Evolutionary conservation across 2,888 invertebrate genomes (phyloP).

Genomic region (Plagodis pulveraria): DNA sequence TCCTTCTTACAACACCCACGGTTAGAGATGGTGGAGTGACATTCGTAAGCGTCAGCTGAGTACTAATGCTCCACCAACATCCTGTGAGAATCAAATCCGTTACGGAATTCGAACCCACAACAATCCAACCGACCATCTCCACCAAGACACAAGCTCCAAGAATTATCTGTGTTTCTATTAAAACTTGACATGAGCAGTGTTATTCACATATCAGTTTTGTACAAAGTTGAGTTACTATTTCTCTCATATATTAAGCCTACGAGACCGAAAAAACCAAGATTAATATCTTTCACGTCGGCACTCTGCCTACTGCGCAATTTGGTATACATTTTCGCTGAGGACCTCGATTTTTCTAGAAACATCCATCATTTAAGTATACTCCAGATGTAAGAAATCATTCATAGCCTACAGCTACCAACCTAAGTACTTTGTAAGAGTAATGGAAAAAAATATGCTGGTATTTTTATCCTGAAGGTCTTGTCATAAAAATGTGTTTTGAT

Average conservation of each 20-base stretch:
- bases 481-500: not conserved
- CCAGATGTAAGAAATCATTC: conserved; percentile 9
- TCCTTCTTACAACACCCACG: too few relatives aligned
- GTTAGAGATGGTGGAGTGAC: too few relatives aligned
- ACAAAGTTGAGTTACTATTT: conserved; percentile 7
- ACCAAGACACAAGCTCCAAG: too few relatives aligned
- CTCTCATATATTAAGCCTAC: conserved; percentile 3
- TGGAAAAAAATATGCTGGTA: not conserved
- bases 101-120: too few relatives aligned
- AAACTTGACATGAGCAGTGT: too few relatives aligned
- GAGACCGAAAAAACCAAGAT: conserved; percentile 37
- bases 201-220: not conserved
- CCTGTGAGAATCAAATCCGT: too few relatives aligned
- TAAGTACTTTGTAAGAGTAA: not conserved
- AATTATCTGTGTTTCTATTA: too few relatives aligned
- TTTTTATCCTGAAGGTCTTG: not conserved
- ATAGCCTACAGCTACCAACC: not conserved
- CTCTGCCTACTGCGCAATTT: conserved; percentile 30
- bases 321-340: conserved; percentile 27
- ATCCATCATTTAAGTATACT: conserved; percentile 34
- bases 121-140: too few relatives aligned
- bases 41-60: too few relatives aligned
- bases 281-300: conserved; percentile 31
- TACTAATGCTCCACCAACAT: too few relatives aligned
- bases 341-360: conserved; percentile 15